A percentile compares a stretch with the other conserved stretches of the same genome.
These are phyloP conservation scores for Anguilla obscura DNA, from an alignment of 2,797 vertebrate species.

Conservation along the genomic window DNA sequence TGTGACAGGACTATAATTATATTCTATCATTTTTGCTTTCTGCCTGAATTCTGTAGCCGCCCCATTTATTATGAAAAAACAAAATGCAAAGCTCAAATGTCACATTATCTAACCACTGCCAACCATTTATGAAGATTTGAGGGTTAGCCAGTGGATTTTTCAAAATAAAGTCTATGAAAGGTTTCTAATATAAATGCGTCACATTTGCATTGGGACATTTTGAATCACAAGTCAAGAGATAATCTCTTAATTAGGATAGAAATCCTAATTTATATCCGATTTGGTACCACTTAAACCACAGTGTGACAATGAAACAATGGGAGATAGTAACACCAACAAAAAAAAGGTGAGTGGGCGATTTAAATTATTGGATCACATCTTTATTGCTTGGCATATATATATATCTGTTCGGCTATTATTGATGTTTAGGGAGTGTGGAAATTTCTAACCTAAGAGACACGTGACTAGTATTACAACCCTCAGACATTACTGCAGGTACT, in stretches of 20 bases:
- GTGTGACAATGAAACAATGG: not conserved
- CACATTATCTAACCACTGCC: not conserved
- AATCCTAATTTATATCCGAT: conserved; percentile 10
- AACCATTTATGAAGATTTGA: not conserved
- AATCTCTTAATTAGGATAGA: not conserved
- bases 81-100: conserved; percentile 12
- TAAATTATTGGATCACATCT: not conserved
- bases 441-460: too few relatives aligned
- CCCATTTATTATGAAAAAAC: not conserved
- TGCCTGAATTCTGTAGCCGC: not conserved
- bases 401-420: not conserved
- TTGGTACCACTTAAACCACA: not conserved
- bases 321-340: not conserved
- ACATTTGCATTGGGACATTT: not conserved
- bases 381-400: not conserved
- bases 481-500: too few relatives aligned
- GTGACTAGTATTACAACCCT: too few relatives aligned
- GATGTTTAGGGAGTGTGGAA: not conserved
- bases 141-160: not conserved
- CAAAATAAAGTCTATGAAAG: not conserved
- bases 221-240: not conserved
- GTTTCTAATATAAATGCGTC: not conserved
- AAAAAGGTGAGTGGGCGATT: not conserved
- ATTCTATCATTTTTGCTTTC: conserved; percentile 31
- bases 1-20: conserved; percentile 37